Evolutionary conservation across 1,140 invertebrate species (phyloP).

Genomic region (Drosophila watanabei): DNA sequence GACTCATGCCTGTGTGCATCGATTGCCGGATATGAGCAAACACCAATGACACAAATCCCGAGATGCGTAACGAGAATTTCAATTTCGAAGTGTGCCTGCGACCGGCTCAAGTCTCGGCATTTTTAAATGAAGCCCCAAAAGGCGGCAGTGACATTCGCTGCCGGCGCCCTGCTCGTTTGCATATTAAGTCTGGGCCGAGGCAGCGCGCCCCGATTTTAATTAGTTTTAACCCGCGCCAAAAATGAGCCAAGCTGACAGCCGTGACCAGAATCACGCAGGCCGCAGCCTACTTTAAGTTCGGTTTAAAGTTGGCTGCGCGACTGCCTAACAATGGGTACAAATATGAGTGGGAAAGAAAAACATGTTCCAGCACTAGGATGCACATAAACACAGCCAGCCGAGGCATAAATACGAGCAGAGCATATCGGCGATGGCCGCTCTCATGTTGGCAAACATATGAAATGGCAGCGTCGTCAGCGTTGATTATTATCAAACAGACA

Average conservation of each 20-base stretch:
- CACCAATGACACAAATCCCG: slow-evolving; percentile 34
- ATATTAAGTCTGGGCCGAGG: slow-evolving; percentile 42
- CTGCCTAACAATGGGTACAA: slow-evolving; percentile 33
- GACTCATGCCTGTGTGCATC: slow-evolving; percentile 28
- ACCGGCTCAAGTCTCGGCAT: slow-evolving; percentile 30
- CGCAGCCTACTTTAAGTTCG: slow-evolving; percentile 28
- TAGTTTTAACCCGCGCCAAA: slow-evolving; percentile 47
- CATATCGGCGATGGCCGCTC: slow-evolving; percentile 52
- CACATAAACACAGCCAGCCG: slow-evolving; percentile 12
- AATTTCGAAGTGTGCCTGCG: slow-evolving; percentile 64
- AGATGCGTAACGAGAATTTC: slow-evolving; percentile 55
- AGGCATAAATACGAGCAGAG: slow-evolving; percentile 17
- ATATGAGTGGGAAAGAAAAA: slow-evolving; percentile 45
- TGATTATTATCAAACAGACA: slow-evolving; percentile 76
- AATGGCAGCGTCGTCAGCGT: slow-evolving; percentile 53
- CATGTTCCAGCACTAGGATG: slow-evolving; percentile 4
- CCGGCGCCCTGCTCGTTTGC: slow-evolving; percentile 16
- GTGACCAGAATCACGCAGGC: slow-evolving; percentile 58
- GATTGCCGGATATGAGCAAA: slow-evolving; percentile 63
- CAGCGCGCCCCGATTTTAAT: slow-evolving; percentile 59
- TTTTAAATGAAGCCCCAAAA: slow-evolving; percentile 69
- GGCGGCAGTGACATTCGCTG: slow-evolving; percentile 18
- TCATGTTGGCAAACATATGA: slow-evolving; percentile 62
- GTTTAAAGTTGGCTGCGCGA: slow-evolving; percentile 40
- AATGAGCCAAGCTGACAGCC: slow-evolving; percentile 64